phyloP scores from a whole-genome alignment of 2,888 invertebrate species.

The Galerucella calmariensis region DNA sequence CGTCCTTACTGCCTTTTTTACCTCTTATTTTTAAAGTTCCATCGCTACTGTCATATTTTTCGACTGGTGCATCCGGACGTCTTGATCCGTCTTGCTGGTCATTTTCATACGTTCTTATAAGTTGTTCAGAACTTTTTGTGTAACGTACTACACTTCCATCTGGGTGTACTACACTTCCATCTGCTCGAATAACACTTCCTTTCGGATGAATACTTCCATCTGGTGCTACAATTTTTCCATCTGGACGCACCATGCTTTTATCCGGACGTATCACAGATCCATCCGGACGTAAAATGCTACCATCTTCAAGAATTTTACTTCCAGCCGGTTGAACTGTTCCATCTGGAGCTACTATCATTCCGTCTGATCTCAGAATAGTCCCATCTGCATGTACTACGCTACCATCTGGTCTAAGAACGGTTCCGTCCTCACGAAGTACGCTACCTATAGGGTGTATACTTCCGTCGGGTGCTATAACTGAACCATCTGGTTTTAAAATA shows the following conservation, averaged over 20 bases:
- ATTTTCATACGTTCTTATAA: neutral
- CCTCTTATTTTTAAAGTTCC: constrained; percentile 18
- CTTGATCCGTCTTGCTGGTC: neutral
- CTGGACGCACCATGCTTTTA: neutral
- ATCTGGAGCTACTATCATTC: neutral
- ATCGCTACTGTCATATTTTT: constrained; percentile 9
- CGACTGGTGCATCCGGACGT: neutral
- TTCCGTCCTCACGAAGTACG: neutral
- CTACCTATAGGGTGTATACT: constrained; percentile 1
- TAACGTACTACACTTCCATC: neutral
- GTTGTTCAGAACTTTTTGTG: constrained; percentile 2
- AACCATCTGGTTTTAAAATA: constrained; percentile 7
- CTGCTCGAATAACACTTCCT: neutral
- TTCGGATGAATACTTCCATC: neutral
- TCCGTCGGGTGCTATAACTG: neutral
- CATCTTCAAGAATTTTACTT: constrained; percentile 5
- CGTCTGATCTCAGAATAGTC: neutral
- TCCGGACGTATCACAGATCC: neutral
- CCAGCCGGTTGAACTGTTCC: neutral
- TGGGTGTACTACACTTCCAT: neutral
- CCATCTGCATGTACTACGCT: neutral
- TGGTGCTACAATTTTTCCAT: neutral
- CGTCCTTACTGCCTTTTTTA: constrained; percentile 27
- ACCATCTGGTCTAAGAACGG: constrained; percentile 6
- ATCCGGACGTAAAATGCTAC: neutral